phyloP scores from a whole-genome alignment of 2,888 invertebrate species.

The Eucera pruinosa region DNA sequence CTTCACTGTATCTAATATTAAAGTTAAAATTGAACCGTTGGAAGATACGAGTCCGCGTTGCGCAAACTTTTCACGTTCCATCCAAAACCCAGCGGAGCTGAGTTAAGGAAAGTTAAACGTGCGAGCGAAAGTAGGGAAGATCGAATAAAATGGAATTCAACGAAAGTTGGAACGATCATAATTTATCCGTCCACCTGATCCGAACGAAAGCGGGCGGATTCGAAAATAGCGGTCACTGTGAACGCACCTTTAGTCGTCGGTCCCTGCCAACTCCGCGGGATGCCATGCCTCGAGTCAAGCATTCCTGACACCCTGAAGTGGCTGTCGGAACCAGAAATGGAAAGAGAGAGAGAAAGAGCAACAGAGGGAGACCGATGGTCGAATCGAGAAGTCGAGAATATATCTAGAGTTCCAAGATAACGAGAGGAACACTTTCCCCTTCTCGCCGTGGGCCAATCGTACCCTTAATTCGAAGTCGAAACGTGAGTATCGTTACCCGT shows the following conservation, averaged over 20 bases:
- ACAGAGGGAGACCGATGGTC: conserved; percentile 43
- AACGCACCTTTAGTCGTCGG: conserved; percentile 68
- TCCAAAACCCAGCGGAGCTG: too few species aligned
- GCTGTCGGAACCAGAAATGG: conserved; percentile 75
- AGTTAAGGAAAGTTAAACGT: too few species aligned
- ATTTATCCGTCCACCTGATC: too few species aligned
- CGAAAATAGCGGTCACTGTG: conserved; percentile 61
- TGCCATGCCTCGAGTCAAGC: conserved; percentile 72
- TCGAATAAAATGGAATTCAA: not conserved
- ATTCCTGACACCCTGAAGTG: conserved; percentile 76
- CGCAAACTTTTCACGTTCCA: too few species aligned
- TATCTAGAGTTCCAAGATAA: conserved; percentile 64
- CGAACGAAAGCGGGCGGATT: not conserved
- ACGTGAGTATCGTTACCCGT: conserved; percentile 10
- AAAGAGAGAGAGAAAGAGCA: conserved; percentile 62
- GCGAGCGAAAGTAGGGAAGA: too few species aligned
- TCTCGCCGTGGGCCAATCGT: not conserved
- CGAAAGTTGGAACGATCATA: not conserved
- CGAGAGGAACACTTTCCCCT: conserved; percentile 46
- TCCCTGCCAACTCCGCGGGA: conserved; percentile 73
- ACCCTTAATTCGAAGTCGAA: too few species aligned
- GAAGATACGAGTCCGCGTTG: too few species aligned
- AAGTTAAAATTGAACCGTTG: too few species aligned
- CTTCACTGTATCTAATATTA: too few species aligned
- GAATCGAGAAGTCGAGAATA: conserved; percentile 61